Conservation (phyloP, 2,888 invertebrate species). For the Nezara viridula region DNA sequence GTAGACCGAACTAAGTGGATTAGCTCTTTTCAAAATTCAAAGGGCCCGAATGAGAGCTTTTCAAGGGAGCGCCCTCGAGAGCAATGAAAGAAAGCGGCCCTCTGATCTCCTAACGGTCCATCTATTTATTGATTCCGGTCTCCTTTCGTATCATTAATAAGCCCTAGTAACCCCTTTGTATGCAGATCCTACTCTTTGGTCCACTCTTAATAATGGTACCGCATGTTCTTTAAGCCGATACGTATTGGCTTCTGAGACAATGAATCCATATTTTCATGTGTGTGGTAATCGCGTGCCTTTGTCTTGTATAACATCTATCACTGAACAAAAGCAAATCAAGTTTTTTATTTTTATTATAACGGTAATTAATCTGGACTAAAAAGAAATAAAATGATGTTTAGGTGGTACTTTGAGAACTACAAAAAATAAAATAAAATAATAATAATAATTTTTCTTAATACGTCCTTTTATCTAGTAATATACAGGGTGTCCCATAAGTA, state of each 20-base stretch:
- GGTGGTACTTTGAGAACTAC: too few species aligned
- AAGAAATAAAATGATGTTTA: too few species aligned
- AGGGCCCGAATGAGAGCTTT: neutral
- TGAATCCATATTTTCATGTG: neutral
- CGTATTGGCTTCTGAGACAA: conserved; percentile 20
- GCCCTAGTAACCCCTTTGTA: conserved; percentile 37
- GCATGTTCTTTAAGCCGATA: neutral
- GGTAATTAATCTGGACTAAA: too few species aligned
- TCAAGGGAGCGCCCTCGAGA: neutral
- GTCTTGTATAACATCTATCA: neutral
- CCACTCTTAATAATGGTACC: conserved; percentile 22
- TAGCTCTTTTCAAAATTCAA: conserved; percentile 42
- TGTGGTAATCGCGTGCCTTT: neutral
- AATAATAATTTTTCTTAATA: too few species aligned
- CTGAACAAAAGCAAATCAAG: too few species aligned
- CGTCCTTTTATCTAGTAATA: too few species aligned
- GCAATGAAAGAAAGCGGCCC: conserved; percentile 24
- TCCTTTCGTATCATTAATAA: conserved; percentile 32
- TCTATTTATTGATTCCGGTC: conserved; percentile 12
- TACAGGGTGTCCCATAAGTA: too few species aligned
- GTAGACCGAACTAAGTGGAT: neutral
- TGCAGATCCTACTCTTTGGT: conserved; percentile 22
- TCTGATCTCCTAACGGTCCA: conserved; percentile 43
- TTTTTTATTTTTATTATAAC: too few species aligned
- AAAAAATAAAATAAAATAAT: too few species aligned